Base-by-base conservation (phyloP, 2,888 invertebrate species). In the Lordiphosa fenestrarum region DNA sequence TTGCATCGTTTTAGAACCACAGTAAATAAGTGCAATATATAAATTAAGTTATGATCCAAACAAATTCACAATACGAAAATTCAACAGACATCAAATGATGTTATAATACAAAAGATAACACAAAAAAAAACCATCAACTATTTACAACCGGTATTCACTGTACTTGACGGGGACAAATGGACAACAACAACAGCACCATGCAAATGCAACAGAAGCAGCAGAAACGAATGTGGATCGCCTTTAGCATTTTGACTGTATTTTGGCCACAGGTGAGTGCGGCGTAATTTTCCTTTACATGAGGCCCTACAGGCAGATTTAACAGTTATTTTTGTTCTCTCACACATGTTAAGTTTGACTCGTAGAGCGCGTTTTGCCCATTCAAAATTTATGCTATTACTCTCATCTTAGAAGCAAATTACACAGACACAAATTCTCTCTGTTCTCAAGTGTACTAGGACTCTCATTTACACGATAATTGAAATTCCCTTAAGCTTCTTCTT, bases 11-110 rank as follows among this genome's bases (percentile, higher is more conserved):
- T 46, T 49, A 30, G 42, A 30, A 13, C 30, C 42, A 53, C 9
- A 19, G 56, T 69, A 62, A 70, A 70, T 54, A 77, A 72, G 72
- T 76, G 77, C 72, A 72, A 63, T 63, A 63, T 12, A 60, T 66
- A 60, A 68, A 54, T 73, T 66, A 66, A 68, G 53, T 65, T 65
- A 60, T 66, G 56, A 53, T 25, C 53, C 46, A 53, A 47, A 58
- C 57, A 58, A 62, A 70, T 62, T 12, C 15, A 40, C 25, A 25
- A 25, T 25, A 25, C 25, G 6, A 25, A 25, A 2, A 25, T 6
- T 6, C 25, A 25, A 25, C 25, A 25, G 25, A 25, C 42, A 35
- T 38, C 35, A 57, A 44, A 53, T 59, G 37, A 64, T 63, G 64
- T 57, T 64, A 41, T 57, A 60, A 57, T 49, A 49, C 49, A 50